Base-by-base conservation (phyloP, 2,888 invertebrate genomes). In the Plagiodera versicolora region DNA sequence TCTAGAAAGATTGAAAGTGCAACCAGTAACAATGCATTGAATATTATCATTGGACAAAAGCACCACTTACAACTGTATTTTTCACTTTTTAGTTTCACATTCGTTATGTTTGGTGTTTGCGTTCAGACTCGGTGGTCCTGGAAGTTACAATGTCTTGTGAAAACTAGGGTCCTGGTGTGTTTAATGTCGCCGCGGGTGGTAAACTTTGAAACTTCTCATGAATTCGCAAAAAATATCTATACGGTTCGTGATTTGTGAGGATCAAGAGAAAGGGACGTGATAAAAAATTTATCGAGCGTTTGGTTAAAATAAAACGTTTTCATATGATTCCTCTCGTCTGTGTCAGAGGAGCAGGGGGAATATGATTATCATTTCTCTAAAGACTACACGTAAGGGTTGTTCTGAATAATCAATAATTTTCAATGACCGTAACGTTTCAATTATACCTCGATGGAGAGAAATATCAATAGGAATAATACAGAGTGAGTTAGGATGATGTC, bases 41-140 rank as follows among this genome's bases (percentile, higher is more conserved):
- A n/a, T n/a, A n/a, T n/a, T n/a, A n/a, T n/a, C n/a, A n/a, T n/a
- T n/a, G n/a, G n/a, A n/a, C n/a, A n/a, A n/a, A n/a, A n/a, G n/a
- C n/a, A n/a, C n/a, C n/a, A n/a, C n/a, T n/a, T n/a, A n/a, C n/a
- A n/a, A n/a, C n/a, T n/a, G n/a, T n/a, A 6, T 24, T 24, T 24
- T 24, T 24, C 24, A 24, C 24, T 6, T 24, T 24, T 5, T 24
- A 24, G 24, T 24, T 24, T 24, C 24, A 3, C 6, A 5, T 24
- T 24, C 6, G 24, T 24, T 24, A 3, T 24, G 24, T 24, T 24
- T 24, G 24, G 6, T 24, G 24, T 24, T 24, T 32, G 10, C 32
- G 73, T 72, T 73, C 68, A 68, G 73, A 72, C 71, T 72, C n/a
- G n/a, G n/a, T n/a, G 73, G 71, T 70, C 69, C 62, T 60, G 47